Evolutionary conservation across 1,140 invertebrate species (phyloP).

Genomic region (Bombus polaris): DNA sequence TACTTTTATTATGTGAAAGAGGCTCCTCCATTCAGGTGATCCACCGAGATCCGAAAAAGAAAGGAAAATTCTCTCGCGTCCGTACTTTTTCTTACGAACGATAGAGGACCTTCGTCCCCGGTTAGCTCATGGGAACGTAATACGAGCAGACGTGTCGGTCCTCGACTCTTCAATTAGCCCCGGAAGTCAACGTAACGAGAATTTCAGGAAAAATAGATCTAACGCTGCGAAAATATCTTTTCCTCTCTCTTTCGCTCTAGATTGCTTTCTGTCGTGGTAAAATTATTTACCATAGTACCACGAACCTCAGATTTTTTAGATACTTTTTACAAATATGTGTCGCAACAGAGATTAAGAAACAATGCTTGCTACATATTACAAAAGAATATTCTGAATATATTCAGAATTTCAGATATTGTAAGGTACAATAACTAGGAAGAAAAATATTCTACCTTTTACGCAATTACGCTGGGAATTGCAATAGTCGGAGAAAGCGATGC

Average conservation of each 20-base stretch:
- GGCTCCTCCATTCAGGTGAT: constrained; percentile 65
- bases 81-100: constrained; percentile 14
- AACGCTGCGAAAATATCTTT: neutral
- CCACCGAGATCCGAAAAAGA: constrained; percentile 52
- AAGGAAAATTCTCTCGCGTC: constrained; percentile 29
- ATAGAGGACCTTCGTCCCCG: constrained; percentile 54
- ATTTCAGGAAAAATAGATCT: neutral
- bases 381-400: too few relatives aligned
- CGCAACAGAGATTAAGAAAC: too few relatives aligned
- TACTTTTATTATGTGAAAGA: constrained; percentile 72
- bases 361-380: too few relatives aligned
- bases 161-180: constrained; percentile 43
- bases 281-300: neutral
- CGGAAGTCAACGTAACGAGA: constrained; percentile 52
- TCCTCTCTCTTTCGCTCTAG: neutral
- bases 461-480: neutral
- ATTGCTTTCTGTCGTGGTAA: neutral
- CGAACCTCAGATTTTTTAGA: neutral
- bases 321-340: neutral
- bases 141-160: constrained; percentile 62
- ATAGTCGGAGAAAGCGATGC: neutral
- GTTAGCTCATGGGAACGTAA: constrained; percentile 68
- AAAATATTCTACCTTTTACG: neutral
- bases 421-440: too few relatives aligned
- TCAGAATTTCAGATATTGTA: too few relatives aligned